Base-by-base conservation (phyloP, 2,888 invertebrate genomes). In the Caenorhabditis zanzibari region DNA sequence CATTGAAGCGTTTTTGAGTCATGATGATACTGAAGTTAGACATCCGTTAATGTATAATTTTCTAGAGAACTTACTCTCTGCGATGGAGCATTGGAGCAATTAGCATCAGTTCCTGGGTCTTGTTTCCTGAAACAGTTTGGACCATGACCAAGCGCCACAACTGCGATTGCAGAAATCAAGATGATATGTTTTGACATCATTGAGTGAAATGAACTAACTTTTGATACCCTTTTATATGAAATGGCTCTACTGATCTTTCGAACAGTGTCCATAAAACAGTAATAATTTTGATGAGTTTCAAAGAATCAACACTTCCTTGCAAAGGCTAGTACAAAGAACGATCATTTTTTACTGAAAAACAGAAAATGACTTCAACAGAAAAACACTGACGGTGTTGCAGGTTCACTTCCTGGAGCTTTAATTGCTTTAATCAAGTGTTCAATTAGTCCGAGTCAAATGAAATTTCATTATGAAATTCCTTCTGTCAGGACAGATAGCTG, bases 1-100 rank as follows among this genome's bases (percentile, higher is more conserved):
- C 76, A 76, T n/a, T 61, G 58, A 12, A 69, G 59, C 10, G 35
- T 24, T 16, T 38, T 10, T 9, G 76, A 49, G 38, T 76, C 76
- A 24, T 69, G 69, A 16, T 69, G 76, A 35, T 47, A 76, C 76
- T 69, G 69, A 61, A 59, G 38, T 38, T 4, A 26, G 12, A 12
- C 7, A 7, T 6, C 7, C 4, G 12, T 2, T 10, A 38, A 38
- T 10, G 2, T 12, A 19, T 5, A 22, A n/a, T 49, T 22, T 19
- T 49, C 0, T 22, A 7, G n/a, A 19, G 2, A 49, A 49, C 49
- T 49, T 2, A 49, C 49, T 49, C 49, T 49, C 14, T 49, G 19
- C n/a, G 49, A 49, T 49, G 49, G 49, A 6, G 49, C 19, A 19
- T 49, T 14, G 19, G 19, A 19, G 19, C 49, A 49, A 2, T 58